Evolutionary conservation across 2,797 vertebrate genomes (phyloP), one percentile per base, ranked within the genome.

Genomic region (Artibeus jamaicensis): DNA sequence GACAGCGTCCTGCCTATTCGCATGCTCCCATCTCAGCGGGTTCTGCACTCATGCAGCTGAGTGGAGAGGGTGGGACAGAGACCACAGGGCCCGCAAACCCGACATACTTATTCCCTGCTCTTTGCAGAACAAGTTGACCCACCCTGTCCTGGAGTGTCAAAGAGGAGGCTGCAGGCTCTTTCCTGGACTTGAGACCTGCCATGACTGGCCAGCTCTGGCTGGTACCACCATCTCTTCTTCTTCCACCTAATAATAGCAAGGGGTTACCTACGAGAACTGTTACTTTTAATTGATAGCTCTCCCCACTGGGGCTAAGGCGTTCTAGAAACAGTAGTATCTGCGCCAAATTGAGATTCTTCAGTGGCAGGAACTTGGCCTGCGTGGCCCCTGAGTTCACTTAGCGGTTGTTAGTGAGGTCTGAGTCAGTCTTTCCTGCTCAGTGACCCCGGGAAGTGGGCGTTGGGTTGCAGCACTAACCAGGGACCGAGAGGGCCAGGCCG

Each of bases 1-100:
- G 24, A 24, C 1, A 12, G 10, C 9, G 9, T 34, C 9, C 0
- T 3, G 21, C 48, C 22, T 8, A 1, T 22, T 21, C 21, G 0
- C 57, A 44, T 37, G 55, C 34, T 39, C 71, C 18, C 48, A 44
- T 50, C 59, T 59, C 2, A 15, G 50, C 53, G 42, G 57, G 21
- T 11, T 53, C 39, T 15, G 18, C 12, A 11, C 32, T 44, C 22
- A 1, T 2, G 37, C 29, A 62, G 9, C 55, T 8, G 71, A 71
- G 29, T 9, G 6, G 18, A 77, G 76, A 46, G 18, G 16, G 2
- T 39, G 76, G n/a, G 7, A 26, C 50, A 26, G n/a, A 48, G 39
- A 32, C 37, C 39, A 7, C 18, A 22, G 9, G 46, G 82, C 10
- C 73, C 53, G 29, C 26, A 42, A 71, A 62, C 9, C 48, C 11